These are phyloP conservation scores for Thalassarche chlororhynchos DNA, from an alignment of 2,113 vertebrate genomes.

Conservation along the genomic window DNA sequence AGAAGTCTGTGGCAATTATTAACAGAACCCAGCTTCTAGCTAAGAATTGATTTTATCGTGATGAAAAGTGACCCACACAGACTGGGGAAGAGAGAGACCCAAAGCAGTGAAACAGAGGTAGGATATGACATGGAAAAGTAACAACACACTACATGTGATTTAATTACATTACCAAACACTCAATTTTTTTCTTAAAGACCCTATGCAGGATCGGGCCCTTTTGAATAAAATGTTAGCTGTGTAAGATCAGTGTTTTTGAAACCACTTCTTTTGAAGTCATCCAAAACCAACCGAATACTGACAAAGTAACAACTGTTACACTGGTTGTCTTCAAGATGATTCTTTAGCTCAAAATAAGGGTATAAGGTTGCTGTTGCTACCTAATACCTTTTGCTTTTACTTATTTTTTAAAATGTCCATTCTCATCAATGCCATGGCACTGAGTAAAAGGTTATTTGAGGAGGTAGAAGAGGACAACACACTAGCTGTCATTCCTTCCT, in stretches of 20 bases:
- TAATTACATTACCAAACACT: background rate
- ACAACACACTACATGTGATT: background rate
- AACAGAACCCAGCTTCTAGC: background rate
- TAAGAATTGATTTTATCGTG: background rate
- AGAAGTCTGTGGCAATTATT: background rate
- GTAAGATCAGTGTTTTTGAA: background rate
- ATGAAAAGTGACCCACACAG: background rate
- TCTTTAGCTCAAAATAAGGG: background rate
- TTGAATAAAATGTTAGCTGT: background rate
- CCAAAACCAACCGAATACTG: background rate
- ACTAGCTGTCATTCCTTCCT: background rate
- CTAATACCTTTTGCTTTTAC: background rate
- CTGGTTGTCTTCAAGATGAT: background rate
- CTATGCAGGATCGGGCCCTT: fast-evolving
- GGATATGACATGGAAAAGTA: background rate
- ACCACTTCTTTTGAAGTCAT: background rate
- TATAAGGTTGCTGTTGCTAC: background rate
- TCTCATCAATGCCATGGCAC: background rate
- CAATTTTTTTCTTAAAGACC: background rate
- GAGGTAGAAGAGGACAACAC: background rate
- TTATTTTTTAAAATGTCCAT: background rate
- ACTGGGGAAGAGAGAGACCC: background rate
- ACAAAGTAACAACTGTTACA: background rate
- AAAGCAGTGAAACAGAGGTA: background rate
- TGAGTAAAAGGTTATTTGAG: background rate